These are phyloP conservation scores for Panthera tigris DNA, from an alignment of 2,113 vertebrate species.

Conservation along the genomic window DNA sequence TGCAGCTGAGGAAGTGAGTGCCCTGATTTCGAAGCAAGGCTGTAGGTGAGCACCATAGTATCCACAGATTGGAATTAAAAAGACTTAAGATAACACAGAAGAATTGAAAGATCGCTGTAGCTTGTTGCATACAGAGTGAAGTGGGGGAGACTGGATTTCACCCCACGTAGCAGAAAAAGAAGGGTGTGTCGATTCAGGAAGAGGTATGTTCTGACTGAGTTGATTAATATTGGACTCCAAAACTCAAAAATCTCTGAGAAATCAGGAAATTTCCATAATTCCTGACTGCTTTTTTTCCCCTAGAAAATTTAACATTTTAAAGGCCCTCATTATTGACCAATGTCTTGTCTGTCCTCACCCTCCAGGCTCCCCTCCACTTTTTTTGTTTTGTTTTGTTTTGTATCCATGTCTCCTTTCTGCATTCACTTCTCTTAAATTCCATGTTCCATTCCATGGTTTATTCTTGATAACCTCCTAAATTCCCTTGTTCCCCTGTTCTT, in stretches of 20 bases:
- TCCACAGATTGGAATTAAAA: not conserved
- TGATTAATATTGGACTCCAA: not conserved
- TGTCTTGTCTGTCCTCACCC: not conserved
- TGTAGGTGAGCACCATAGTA: not conserved
- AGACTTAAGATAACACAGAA: not conserved
- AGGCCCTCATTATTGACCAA: not conserved
- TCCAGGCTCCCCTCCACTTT: not conserved
- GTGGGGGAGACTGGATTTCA: not conserved
- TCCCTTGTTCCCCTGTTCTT: not conserved
- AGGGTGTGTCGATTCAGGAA: not conserved
- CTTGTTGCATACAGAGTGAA: not conserved
- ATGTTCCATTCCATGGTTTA: not conserved
- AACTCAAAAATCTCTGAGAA: not conserved
- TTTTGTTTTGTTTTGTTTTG: not conserved
- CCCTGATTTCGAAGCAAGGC: not conserved
- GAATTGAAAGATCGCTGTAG: not conserved
- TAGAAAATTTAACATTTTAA: not conserved
- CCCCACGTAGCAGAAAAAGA: not conserved
- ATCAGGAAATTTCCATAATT: not conserved
- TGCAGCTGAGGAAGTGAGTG: not conserved
- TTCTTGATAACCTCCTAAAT: not conserved
- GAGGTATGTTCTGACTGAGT: not conserved
- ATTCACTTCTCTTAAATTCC: not conserved
- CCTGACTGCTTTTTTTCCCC: not conserved
- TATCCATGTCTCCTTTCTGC: not conserved